Conservation (phyloP, 2,888 invertebrate genomes). For the Lasius fuliginosus region DNA sequence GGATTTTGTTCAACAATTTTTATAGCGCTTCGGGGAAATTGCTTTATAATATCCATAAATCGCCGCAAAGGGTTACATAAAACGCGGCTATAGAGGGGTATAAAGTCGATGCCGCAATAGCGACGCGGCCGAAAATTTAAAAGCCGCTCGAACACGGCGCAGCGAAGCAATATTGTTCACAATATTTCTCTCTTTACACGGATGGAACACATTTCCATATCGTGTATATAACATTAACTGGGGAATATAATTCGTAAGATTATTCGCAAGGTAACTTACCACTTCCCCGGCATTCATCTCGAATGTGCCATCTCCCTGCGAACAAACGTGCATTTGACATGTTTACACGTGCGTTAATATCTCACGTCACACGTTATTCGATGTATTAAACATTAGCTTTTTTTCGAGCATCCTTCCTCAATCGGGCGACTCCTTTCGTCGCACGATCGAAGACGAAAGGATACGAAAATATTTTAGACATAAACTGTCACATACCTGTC, state of each 20-base stretch:
- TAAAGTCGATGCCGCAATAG: conserved; percentile 28
- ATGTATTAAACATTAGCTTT: conserved; percentile 11
- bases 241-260: background rate
- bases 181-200: conserved; percentile 21
- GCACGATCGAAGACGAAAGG: conserved; percentile 16
- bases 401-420: conserved; percentile 1
- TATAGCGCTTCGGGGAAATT: conserved; percentile 12
- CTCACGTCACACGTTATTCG: background rate
- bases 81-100: conserved; percentile 10
- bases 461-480: background rate
- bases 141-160: conserved; percentile 2
- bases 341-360: conserved; percentile 38
- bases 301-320: conserved; percentile 93
- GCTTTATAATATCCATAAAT: conserved; percentile 43
- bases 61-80: conserved; percentile 33
- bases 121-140: conserved; percentile 21
- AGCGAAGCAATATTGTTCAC: conserved; percentile 5
- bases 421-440: conserved; percentile 23
- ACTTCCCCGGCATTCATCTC: conserved; percentile 92
- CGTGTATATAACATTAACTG: background rate
- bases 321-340: conserved; percentile 53
- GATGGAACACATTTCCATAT: background rate
- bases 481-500: conserved; percentile 89
- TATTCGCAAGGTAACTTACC: conserved; percentile 87
- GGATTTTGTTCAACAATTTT: conserved; percentile 34